A percentile compares a stretch with the other conserved stretches of the same genome.
Conservation (phyloP, 1,140 invertebrate genomes). For the Heliconius melpomene region DNA sequence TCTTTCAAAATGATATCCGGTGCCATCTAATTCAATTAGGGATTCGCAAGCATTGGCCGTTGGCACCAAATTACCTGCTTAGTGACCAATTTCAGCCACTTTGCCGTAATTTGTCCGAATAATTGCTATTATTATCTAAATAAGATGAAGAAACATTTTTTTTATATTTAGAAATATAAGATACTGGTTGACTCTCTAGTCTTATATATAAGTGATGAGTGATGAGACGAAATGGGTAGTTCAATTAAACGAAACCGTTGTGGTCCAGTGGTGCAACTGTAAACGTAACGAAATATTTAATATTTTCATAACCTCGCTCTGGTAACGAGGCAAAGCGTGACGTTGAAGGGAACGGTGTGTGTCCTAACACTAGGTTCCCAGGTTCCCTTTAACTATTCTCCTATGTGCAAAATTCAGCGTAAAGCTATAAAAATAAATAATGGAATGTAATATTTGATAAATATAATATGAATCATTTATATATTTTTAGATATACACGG, state of each 20-base stretch:
- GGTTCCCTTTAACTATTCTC: background rate
- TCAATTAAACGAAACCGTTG: background rate
- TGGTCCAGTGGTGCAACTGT: no score
- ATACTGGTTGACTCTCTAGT: background rate
- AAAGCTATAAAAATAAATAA: background rate
- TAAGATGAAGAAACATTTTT: background rate
- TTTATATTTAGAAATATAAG: background rate
- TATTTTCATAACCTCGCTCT: no score
- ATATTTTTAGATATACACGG: no score
- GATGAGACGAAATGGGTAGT: background rate
- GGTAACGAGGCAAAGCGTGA: background rate
- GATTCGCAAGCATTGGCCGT: slow-evolving; percentile 55
- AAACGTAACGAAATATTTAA: no score
- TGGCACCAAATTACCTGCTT: slow-evolving; percentile 56
- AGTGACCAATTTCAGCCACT: slow-evolving; percentile 33
- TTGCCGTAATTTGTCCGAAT: background rate
- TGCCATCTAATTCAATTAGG: slow-evolving; percentile 64
- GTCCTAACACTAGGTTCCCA: background rate
- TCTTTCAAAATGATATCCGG: slow-evolving; percentile 1
- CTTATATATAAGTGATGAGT: background rate
- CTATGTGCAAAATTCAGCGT: background rate
- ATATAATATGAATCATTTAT: no score
- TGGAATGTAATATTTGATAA: no score
- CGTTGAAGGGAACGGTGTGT: background rate
- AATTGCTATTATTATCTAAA: slow-evolving; percentile 33